A percentile compares a stretch with the other conserved stretches of the same genome.
phyloP scores from a whole-genome alignment of 2,113 vertebrate species.

The Nyctereutes procyonoides region DNA sequence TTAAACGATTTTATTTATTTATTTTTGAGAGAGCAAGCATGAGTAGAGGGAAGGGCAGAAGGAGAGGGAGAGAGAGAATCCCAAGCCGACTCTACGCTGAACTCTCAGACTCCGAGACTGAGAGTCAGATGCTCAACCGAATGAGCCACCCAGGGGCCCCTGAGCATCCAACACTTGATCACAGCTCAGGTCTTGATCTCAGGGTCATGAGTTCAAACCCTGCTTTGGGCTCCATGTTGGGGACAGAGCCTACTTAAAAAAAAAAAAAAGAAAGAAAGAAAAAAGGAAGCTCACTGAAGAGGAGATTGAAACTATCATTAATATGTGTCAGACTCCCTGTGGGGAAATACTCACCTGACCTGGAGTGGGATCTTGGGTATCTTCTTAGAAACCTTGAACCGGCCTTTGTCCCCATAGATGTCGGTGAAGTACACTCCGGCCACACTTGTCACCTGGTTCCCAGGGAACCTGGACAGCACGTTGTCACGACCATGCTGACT shows the following conservation, averaged over 20 bases:
- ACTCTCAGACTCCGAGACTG: too few relatives aligned
- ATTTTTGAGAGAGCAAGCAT: too few relatives aligned
- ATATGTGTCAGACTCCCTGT: rapidly evolving
- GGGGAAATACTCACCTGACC: slow-evolving; percentile 35
- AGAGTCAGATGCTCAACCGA: too few relatives aligned
- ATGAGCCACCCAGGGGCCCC: not conserved
- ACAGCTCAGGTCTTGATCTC: not conserved
- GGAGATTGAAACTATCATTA: not conserved
- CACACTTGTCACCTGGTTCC: slow-evolving; percentile 79
- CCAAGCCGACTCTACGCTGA: not conserved
- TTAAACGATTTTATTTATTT: too few relatives aligned
- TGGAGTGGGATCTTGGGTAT: slow-evolving; percentile 73
- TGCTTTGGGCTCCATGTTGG: not conserved
- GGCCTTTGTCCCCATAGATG: slow-evolving; percentile 32
- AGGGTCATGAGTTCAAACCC: not conserved
- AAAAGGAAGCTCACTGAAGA: not conserved
- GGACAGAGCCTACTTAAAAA: not conserved
- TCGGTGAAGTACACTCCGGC: slow-evolving; percentile 80
- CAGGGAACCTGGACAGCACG: slow-evolving; percentile 74
- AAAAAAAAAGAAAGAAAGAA: not conserved
- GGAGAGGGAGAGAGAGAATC: not conserved
- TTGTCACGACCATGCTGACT: slow-evolving; percentile 24
- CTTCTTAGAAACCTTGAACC: slow-evolving; percentile 70
- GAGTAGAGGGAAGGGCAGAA: too few relatives aligned
- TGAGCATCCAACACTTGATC: not conserved